Evolutionary conservation across 2,888 invertebrate genomes (phyloP).

Genomic region (Lasiommata megera): DNA sequence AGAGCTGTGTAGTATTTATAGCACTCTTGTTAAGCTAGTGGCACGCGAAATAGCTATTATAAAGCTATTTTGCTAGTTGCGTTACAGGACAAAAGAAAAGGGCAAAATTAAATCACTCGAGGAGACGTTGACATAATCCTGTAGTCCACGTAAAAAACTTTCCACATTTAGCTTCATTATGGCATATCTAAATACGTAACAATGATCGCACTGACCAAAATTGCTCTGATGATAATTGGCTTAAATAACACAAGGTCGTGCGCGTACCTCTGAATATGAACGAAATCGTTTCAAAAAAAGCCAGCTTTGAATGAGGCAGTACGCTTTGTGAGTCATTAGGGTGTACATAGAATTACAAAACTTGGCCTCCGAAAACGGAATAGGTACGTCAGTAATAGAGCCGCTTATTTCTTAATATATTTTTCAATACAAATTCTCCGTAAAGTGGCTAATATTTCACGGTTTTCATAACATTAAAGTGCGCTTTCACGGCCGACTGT

Average conservation of each 20-base stretch:
- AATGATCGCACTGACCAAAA: slow-evolving; percentile 26
- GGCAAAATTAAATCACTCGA: not conserved
- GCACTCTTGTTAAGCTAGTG: no score
- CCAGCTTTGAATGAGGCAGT: slow-evolving; percentile 33
- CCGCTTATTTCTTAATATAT: not conserved
- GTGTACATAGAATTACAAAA: slow-evolving; percentile 16
- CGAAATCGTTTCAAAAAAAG: slow-evolving; percentile 49
- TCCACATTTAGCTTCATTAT: slow-evolving; percentile 5
- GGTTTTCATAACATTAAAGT: no score
- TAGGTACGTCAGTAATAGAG: not conserved
- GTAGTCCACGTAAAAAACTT: not conserved
- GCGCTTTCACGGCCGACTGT: no score
- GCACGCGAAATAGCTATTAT: no score
- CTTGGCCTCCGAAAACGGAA: slow-evolving; percentile 3
- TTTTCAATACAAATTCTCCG: no score
- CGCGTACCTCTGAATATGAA: slow-evolving; percentile 37
- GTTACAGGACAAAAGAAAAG: not conserved
- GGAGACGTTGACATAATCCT: not conserved
- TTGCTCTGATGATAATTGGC: slow-evolving; percentile 44
- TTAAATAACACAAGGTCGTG: slow-evolving; percentile 50
- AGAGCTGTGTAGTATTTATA: no score
- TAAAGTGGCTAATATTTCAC: no score
- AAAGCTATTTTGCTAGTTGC: not conserved
- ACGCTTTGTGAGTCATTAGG: slow-evolving; percentile 13
- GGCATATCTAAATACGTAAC: slow-evolving; percentile 1